phyloP scores from a whole-genome alignment of 2,113 vertebrate genomes.

The Stomatorhinus ivindoensis region DNA sequence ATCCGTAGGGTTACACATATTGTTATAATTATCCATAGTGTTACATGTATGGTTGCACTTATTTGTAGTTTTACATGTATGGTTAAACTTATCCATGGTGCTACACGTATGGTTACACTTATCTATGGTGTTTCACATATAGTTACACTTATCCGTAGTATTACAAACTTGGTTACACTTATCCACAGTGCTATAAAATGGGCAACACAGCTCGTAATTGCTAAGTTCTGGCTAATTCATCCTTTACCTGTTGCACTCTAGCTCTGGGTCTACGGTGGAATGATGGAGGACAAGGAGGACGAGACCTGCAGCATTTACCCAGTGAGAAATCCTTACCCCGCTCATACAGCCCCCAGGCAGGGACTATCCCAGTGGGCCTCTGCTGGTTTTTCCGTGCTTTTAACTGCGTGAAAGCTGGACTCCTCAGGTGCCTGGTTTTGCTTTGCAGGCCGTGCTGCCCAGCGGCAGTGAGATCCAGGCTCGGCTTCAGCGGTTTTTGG shows the following conservation, averaged over 20 bases:
- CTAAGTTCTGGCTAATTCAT: not conserved
- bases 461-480: slow-evolving; percentile 46
- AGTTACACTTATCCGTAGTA: not conserved
- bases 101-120: not conserved
- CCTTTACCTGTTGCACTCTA: not conserved
- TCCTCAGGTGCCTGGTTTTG: not conserved
- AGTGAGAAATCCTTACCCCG: slow-evolving; percentile 32
- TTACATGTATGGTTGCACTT: not conserved
- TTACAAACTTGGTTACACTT: not conserved
- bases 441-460: slow-evolving; percentile 32
- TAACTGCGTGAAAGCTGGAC: not conserved
- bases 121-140: not conserved
- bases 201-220: not conserved
- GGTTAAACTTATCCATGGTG: not conserved
- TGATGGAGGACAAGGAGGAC: slow-evolving; percentile 51
- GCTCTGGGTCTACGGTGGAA: slow-evolving; percentile 14
- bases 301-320: slow-evolving; percentile 50
- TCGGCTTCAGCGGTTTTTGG: slow-evolving; percentile 66
- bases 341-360: not conserved
- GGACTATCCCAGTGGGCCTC: not conserved
- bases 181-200: not conserved
- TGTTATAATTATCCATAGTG: not conserved
- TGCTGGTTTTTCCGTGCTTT: not conserved
- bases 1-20: not conserved
- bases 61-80: not conserved